Evolutionary conservation across 2,797 vertebrate species (phyloP).

Genomic region (Pipistrellus pygmaeus): DNA sequence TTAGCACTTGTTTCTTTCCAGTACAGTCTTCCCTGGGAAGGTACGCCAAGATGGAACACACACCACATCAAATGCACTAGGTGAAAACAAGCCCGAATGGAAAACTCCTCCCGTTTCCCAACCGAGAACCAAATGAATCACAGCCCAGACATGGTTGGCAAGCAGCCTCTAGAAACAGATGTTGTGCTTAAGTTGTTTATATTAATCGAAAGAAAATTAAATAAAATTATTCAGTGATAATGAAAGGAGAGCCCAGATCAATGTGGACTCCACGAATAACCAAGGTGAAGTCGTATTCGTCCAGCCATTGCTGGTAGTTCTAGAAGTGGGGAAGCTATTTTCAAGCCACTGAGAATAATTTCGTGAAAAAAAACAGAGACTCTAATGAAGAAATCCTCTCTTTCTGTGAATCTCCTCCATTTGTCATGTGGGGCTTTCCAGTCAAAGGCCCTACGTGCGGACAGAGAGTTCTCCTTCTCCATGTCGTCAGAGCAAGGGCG

Average conservation of each 20-base stretch:
- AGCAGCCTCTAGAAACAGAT: background rate
- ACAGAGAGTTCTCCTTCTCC: background rate
- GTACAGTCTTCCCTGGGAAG: background rate
- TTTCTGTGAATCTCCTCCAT: background rate
- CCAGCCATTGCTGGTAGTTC: background rate
- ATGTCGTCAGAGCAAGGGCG: background rate
- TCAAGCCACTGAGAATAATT: constrained; percentile 1
- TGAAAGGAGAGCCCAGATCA: constrained; percentile 10
- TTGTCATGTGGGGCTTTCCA: background rate
- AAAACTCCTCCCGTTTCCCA: constrained; percentile 17
- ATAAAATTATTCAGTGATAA: constrained; percentile 43
- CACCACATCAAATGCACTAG: background rate
- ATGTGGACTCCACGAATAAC: background rate
- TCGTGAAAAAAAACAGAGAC: constrained; percentile 22
- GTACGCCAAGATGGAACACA: background rate
- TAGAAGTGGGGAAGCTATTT: background rate
- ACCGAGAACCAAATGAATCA: constrained; percentile 34
- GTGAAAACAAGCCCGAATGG: constrained; percentile 42
- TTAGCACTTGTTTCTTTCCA: background rate
- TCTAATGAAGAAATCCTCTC: background rate
- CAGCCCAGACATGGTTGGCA: background rate
- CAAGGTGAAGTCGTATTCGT: background rate
- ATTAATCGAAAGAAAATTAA: constrained; percentile 51
- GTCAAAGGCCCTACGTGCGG: background rate
- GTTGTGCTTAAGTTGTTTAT: constrained; percentile 57